Percentiles rank a stretch among this genome's conserved stretches.
phyloP scores from a whole-genome alignment of 1,140 invertebrate species.

The Drosophila orosa region DNA sequence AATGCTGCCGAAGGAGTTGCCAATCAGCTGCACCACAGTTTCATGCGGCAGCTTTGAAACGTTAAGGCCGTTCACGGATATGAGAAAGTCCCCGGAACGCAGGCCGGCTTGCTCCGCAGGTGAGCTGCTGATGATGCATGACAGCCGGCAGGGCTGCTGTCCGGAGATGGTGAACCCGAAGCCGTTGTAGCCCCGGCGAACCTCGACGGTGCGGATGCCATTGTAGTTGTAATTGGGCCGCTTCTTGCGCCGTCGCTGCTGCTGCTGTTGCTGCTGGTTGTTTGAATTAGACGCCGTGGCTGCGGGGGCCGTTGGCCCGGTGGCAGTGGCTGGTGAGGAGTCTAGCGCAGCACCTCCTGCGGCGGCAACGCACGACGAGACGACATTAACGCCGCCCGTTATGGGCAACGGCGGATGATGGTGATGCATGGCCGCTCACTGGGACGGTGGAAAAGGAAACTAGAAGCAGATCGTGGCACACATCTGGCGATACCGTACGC shows the following conservation, averaged over 20 bases:
- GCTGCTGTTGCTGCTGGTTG: conserved; percentile 61
- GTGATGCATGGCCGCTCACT: conserved; percentile 69
- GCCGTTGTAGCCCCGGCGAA: conserved; percentile 92
- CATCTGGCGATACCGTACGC: conserved; percentile 36
- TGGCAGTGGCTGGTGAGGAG: conserved; percentile 12
- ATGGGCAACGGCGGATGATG: conserved; percentile 76
- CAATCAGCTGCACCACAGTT: conserved; percentile 95
- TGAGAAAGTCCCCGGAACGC: conserved; percentile 94
- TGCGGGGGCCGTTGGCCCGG: conserved; percentile 8
- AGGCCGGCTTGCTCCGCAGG: conserved; percentile 94
- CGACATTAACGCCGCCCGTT: conserved; percentile 36
- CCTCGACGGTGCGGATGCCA: conserved; percentile 92
- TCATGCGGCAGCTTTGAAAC: conserved; percentile 96
- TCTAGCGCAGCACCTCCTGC: conserved; percentile 29
- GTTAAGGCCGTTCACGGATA: conserved; percentile 95
- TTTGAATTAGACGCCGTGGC: conserved; percentile 29
- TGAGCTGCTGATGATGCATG: conserved; percentile 93
- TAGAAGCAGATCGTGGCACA: conserved; percentile 26
- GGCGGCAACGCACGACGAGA: background rate
- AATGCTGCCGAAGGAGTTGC: conserved; percentile 91
- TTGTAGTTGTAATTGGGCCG: conserved; percentile 82
- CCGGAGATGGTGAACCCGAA: conserved; percentile 98
- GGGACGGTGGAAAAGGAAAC: conserved; percentile 22
- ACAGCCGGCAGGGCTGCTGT: conserved; percentile 94
- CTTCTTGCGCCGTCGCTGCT: conserved; percentile 84